Evolutionary conservation across 2,113 vertebrate genomes (phyloP).

Genomic region (Stigmatopora nigra): DNA sequence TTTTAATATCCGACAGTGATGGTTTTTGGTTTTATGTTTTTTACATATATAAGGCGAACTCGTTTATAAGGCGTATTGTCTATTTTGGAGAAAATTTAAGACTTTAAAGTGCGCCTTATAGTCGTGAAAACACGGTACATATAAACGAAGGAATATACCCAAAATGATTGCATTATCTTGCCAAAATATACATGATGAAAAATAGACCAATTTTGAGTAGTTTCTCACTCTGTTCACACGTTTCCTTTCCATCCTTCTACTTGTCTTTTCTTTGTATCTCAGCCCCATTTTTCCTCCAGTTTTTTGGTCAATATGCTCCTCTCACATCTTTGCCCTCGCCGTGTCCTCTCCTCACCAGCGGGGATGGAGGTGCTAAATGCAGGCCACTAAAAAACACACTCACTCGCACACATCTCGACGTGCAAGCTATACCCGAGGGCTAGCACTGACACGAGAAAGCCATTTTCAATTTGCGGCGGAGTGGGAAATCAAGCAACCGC

Average conservation of each 20-base stretch:
- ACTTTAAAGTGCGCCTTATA: too few species aligned
- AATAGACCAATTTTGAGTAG: too few species aligned
- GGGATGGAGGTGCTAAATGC: constrained; percentile 50
- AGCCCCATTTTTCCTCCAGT: background rate
- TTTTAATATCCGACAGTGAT: too few species aligned
- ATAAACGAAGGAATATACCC: too few species aligned
- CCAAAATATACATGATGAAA: too few species aligned
- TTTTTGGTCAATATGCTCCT: constrained; percentile 23
- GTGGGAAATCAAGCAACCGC: constrained; percentile 68
- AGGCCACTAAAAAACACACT: constrained; percentile 20
- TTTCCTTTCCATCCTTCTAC: constrained; percentile 10
- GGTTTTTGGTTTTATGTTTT: too few species aligned
- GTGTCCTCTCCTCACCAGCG: constrained; percentile 37
- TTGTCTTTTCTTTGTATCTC: background rate
- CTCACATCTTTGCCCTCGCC: constrained; percentile 31
- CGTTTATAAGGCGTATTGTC: too few species aligned
- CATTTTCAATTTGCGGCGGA: constrained; percentile 76
- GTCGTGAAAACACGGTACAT: too few species aligned
- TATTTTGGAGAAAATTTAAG: too few species aligned
- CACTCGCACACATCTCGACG: constrained; percentile 18
- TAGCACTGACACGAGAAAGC: constrained; percentile 59
- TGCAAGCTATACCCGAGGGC: constrained; percentile 47
- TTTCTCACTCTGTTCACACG: background rate
- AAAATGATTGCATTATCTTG: too few species aligned
- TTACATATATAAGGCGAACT: too few species aligned